Conservation (phyloP, 2,113 vertebrate species). For the Cichladusa arquata region DNA sequence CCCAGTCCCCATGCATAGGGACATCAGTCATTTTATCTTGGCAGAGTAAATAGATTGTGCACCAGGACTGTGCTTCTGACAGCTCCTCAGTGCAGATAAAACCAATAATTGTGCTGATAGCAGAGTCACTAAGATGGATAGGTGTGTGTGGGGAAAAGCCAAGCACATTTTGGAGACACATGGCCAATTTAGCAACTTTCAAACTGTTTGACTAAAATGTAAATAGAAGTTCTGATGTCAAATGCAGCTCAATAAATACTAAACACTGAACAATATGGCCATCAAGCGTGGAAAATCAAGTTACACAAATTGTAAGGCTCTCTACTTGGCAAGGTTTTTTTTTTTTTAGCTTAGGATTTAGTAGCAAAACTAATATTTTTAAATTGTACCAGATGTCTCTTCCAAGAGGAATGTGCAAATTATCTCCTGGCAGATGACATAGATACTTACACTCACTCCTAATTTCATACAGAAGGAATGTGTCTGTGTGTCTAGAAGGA, state of each 20-base stretch:
- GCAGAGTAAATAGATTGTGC: background rate
- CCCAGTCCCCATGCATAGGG: background rate
- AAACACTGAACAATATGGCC: constrained; percentile 49
- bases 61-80: constrained; percentile 22
- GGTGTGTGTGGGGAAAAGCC: background rate
- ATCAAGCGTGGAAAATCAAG: constrained; percentile 42
- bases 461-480: background rate
- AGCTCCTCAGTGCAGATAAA: constrained; percentile 40
- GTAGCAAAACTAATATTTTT: constrained; percentile 8
- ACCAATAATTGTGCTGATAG: constrained; percentile 48
- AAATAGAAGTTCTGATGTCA: constrained; percentile 46
- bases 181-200: constrained; percentile 23
- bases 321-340: background rate
- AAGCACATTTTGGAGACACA: background rate
- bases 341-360: constrained; percentile 48
- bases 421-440: background rate
- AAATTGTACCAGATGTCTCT: background rate
- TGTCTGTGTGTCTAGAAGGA: background rate
- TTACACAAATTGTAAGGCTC: constrained; percentile 13
- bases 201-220: constrained; percentile 53
- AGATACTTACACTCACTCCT: background rate
- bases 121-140: constrained; percentile 3
- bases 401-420: background rate
- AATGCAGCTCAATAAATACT: constrained; percentile 5
- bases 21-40: constrained; percentile 37